These are phyloP conservation scores for Rhamnusium bicolor DNA, from an alignment of 2,888 invertebrate genomes.

Conservation along the genomic window DNA sequence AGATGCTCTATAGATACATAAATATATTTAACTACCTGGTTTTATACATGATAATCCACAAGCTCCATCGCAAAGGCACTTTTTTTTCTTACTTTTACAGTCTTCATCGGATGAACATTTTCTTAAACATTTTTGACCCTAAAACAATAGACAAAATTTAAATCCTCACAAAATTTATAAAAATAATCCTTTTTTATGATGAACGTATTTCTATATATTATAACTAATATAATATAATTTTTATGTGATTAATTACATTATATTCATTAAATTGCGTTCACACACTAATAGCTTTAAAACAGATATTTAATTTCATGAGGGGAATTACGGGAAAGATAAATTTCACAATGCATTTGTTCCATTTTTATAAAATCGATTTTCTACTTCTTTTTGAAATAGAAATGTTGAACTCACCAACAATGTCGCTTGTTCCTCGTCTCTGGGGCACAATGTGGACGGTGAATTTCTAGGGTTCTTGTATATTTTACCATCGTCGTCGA, in stretches of 20 bases:
- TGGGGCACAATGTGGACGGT: constrained; percentile 87
- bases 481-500: constrained; percentile 85
- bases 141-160: constrained; percentile 45
- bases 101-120: constrained; percentile 96
- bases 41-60: constrained; percentile 99
- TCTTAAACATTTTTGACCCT: constrained; percentile 91
- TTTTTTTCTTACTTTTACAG: constrained; percentile 96
- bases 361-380: constrained; percentile 12
- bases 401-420: constrained; percentile 74
- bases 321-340: background rate
- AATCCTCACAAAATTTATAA: too few species aligned
- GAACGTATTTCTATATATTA: too few species aligned
- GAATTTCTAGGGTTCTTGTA: constrained; percentile 93
- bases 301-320: background rate
- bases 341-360: background rate
- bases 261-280: too few species aligned
- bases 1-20: too few species aligned
- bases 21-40: constrained; percentile 78
- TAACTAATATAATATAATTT: too few species aligned
- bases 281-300: too few species aligned
- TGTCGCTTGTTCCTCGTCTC: constrained; percentile 89
- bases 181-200: too few species aligned
- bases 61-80: constrained; percentile 96
- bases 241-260: too few species aligned
- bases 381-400: background rate